Conservation (phyloP, 2,113 vertebrate species). For the Notothenia rossii region DNA sequence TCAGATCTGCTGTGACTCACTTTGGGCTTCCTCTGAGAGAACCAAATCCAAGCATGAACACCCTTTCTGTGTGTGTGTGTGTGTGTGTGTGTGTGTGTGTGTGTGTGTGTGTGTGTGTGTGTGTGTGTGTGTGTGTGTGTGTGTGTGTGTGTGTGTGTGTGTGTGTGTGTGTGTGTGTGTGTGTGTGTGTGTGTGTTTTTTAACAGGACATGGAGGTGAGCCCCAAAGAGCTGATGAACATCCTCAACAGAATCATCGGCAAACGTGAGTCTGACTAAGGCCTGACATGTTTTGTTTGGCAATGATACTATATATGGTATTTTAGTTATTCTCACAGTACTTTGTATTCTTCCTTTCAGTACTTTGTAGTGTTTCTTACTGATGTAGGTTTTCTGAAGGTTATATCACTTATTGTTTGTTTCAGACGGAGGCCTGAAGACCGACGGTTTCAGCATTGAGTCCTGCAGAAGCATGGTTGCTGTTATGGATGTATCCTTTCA, state of each 20-base stretch:
- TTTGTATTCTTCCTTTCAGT: not conserved
- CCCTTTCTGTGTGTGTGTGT: slow-evolving; percentile 7
- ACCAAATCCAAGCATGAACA: not conserved
- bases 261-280: slow-evolving; percentile 87
- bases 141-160: slow-evolving; percentile 41
- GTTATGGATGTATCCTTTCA: slow-evolving; percentile 95
- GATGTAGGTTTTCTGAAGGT: not conserved
- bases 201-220: slow-evolving; percentile 93
- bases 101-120: slow-evolving; percentile 11
- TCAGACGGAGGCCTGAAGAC: slow-evolving; percentile 87
- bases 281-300: not conserved
- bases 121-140: not conserved
- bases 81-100: slow-evolving; percentile 40
- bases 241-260: slow-evolving; percentile 91
- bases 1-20: slow-evolving; percentile 35
- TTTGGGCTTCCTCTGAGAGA: slow-evolving; percentile 16
- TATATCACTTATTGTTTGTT: not conserved
- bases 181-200: slow-evolving; percentile 36
- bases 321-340: not conserved
- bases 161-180: too few species aligned
- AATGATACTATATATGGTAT: not conserved
- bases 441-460: slow-evolving; percentile 92
- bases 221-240: slow-evolving; percentile 89
- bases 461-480: slow-evolving; percentile 94
- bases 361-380: not conserved